These are phyloP conservation scores for Rhyacophila evoluta DNA, from an alignment of 2,888 invertebrate species.

Conservation along the genomic window DNA sequence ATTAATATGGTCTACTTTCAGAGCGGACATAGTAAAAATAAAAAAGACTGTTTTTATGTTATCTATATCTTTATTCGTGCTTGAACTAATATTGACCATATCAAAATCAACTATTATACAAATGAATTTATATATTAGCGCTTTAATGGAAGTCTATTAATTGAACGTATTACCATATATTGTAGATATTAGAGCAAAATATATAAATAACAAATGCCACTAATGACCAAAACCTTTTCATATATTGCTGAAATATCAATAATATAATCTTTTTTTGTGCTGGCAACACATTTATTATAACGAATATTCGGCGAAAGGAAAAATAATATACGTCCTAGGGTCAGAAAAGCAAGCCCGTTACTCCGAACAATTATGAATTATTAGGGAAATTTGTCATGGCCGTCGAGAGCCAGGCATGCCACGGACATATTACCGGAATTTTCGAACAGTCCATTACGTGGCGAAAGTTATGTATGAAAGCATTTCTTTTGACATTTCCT, in stretches of 20 bases:
- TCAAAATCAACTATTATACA: no score
- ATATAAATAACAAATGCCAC: background rate
- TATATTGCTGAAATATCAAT: background rate
- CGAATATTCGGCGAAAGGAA: background rate
- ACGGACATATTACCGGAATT: constrained; percentile 34
- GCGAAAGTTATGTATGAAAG: background rate
- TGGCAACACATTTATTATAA: background rate
- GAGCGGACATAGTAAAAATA: no score
- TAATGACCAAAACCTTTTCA: background rate
- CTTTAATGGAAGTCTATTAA: no score
- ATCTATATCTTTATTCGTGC: no score
- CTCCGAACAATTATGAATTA: constrained; percentile 43
- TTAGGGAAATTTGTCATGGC: constrained; percentile 43
- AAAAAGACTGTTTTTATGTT: no score
- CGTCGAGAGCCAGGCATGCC: constrained; percentile 28
- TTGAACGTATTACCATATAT: no score
- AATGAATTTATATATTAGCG: no score
- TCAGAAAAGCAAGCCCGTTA: constrained; percentile 29
- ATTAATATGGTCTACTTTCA: no score
- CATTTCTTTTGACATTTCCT: background rate
- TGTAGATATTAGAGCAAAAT: no score
- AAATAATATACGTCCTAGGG: background rate
- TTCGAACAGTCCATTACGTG: background rate
- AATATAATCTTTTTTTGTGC: background rate
- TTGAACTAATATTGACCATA: no score